These are phyloP conservation scores for cat (Felis catus) DNA, from an alignment of 2,113 vertebrate species.

Conservation along the genomic window F.catus_Fca126_mat1.0 CM031417.1:122381501-122382000, in stretches of 20 bases:
- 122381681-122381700: constrained; percentile 86
- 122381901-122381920: not conserved
- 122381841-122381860: not conserved
- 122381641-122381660: constrained; percentile 85
- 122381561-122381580: constrained; percentile 86
- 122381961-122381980: not conserved
- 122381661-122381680: constrained; percentile 75
- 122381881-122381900: not conserved
- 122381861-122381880: not conserved
- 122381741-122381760: constrained; percentile 84
- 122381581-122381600: constrained; percentile 90
- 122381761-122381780: constrained; percentile 63
- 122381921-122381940: not conserved
- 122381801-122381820: not conserved
- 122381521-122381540: constrained; percentile 87
- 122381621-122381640: constrained; percentile 84
- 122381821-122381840: not conserved
- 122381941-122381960: not conserved
- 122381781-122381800: not conserved
- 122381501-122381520: constrained; percentile 69
- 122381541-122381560: constrained; percentile 88
- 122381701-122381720: constrained; percentile 83
- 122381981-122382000: not conserved
- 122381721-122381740: constrained; percentile 84
- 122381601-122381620: constrained; percentile 85